Percentiles rank a stretch among this genome's conserved stretches.
Conservation (phyloP, 2,797 vertebrate genomes). For the Acanthiza pusilla region DNA sequence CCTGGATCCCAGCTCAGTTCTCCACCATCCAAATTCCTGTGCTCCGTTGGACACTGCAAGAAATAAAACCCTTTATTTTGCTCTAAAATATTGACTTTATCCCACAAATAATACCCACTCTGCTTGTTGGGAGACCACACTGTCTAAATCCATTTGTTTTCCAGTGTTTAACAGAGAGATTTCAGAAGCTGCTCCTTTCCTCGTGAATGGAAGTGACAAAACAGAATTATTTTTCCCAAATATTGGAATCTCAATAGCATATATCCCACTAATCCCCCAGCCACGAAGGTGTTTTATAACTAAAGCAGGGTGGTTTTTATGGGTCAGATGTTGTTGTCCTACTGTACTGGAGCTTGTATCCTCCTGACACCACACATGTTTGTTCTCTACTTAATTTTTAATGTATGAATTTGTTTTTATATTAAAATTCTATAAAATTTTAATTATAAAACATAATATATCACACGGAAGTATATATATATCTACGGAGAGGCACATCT, state of each 20-base stretch:
- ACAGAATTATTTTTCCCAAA: not conserved
- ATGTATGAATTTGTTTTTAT: constrained; percentile 71
- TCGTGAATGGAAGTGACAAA: not conserved
- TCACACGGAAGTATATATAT: constrained; percentile 58
- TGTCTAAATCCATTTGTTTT: not conserved
- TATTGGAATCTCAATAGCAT: not conserved
- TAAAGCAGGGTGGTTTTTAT: constrained; percentile 56
- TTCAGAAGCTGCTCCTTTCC: not conserved
- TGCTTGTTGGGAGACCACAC: not conserved
- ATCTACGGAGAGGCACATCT: constrained; percentile 61
- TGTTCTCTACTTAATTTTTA: constrained; percentile 71
- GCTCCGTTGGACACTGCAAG: not conserved
- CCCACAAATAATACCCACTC: not conserved
- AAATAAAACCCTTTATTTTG: not conserved
- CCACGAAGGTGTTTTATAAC: constrained; percentile 55
- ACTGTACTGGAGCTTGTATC: constrained; percentile 35
- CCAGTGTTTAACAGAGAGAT: not conserved
- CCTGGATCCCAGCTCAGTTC: accelerated
- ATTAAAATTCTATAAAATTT: constrained; percentile 72
- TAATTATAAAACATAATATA: constrained; percentile 69
- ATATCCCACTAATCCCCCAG: not conserved
- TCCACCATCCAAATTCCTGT: not conserved
- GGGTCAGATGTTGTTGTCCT: constrained; percentile 70
- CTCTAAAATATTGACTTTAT: not conserved
- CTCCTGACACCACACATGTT: constrained; percentile 60